Conservation (phyloP, 1,140 invertebrate species). For the Diprion similis region DNA sequence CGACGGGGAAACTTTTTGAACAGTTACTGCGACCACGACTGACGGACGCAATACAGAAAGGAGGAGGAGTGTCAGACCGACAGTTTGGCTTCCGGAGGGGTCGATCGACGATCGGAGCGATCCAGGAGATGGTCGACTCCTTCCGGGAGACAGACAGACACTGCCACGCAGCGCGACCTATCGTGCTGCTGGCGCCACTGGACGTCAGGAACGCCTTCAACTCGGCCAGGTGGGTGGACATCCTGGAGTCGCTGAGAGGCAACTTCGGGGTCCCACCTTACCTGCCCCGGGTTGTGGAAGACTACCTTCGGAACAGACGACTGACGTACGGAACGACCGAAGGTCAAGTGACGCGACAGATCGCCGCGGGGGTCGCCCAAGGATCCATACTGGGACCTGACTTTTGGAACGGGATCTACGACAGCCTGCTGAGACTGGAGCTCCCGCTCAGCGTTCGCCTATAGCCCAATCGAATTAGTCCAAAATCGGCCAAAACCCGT, state of each 20-base stretch:
- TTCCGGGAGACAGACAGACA: constrained; percentile 13
- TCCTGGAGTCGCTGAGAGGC: not conserved
- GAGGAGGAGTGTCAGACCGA: constrained; percentile 25
- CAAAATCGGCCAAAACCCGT: too few relatives aligned
- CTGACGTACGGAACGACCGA: constrained; percentile 20
- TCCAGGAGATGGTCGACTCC: constrained; percentile 24
- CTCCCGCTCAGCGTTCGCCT: too few relatives aligned
- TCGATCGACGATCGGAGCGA: constrained; percentile 46
- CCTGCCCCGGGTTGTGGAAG: constrained; percentile 12
- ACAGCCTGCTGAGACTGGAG: too few relatives aligned
- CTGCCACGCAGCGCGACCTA: constrained; percentile 13
- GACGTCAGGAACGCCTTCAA: constrained; percentile 34
- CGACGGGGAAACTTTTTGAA: constrained; percentile 48
- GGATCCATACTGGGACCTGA: constrained; percentile 30
- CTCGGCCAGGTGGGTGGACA: constrained; percentile 19
- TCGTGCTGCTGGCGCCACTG: constrained; percentile 23
- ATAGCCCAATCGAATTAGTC: too few relatives aligned
- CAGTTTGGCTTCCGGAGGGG: constrained; percentile 47
- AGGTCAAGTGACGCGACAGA: constrained; percentile 10
- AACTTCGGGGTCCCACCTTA: not conserved
- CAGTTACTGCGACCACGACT: constrained; percentile 37
- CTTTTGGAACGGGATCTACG: constrained; percentile 27
- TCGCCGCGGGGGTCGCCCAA: constrained; percentile 5
- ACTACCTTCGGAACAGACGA: constrained; percentile 17
- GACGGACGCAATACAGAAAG: constrained; percentile 25